Conservation (phyloP, 2,113 vertebrate genomes). For the Callithrix jacchus region DNA sequence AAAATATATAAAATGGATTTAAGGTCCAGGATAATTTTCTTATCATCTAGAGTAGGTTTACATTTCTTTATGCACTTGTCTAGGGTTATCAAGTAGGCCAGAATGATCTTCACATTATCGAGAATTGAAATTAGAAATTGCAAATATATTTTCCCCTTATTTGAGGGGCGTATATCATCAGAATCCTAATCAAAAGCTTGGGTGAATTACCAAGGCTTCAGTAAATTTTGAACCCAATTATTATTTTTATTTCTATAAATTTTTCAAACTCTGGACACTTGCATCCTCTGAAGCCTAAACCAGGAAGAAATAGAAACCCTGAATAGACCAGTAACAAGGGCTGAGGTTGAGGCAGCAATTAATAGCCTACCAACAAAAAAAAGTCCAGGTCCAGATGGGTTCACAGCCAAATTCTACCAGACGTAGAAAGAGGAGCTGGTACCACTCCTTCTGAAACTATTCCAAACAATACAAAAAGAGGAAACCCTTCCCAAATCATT, state of each 20-base stretch:
- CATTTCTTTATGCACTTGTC: not conserved
- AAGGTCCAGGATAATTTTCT: not conserved
- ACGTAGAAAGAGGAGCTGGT: no score
- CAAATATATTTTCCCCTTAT: not conserved
- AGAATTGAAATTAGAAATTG: not conserved
- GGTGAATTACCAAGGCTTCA: not conserved
- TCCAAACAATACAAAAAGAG: no score
- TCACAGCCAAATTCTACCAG: no score
- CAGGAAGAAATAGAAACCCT: no score
- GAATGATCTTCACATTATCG: not conserved
- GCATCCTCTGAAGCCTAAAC: no score
- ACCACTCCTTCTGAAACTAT: no score
- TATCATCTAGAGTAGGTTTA: not conserved
- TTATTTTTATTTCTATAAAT: not conserved
- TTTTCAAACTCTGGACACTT: not conserved
- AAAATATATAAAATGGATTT: not conserved
- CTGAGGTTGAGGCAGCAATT: no score
- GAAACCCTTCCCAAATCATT: no score
- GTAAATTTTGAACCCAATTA: not conserved
- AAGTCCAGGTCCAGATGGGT: no score
- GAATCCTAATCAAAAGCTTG: not conserved
- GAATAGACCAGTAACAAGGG: no score
- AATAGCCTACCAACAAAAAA: no score
- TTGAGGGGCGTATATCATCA: not conserved
- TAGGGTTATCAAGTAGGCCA: not conserved